These are phyloP conservation scores for Centropus bengalensis DNA, from an alignment of 2,113 vertebrate species.

Conservation along the genomic window DNA sequence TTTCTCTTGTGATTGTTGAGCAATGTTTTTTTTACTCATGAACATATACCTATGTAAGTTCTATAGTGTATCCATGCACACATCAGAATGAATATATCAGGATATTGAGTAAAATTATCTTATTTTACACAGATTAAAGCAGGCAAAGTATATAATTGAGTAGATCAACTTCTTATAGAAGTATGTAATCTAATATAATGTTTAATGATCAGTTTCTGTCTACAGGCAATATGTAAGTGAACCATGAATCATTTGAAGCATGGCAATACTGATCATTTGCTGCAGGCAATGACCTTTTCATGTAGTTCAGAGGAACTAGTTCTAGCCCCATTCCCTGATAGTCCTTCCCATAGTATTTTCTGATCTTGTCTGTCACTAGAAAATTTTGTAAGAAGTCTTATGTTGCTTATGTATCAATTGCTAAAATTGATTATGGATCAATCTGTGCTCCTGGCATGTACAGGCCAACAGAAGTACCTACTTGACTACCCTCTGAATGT, in stretches of 20 bases:
- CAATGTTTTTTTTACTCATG: not conserved
- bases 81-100: not conserved
- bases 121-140: not conserved
- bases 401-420: not conserved
- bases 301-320: not conserved
- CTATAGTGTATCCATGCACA: not conserved
- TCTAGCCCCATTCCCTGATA: not conserved
- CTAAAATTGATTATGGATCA: not conserved
- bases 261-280: not conserved
- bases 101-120: not conserved
- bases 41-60: rapidly evolving
- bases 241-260: not conserved
- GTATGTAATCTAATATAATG: not conserved
- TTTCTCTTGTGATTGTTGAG: not conserved
- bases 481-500: not conserved
- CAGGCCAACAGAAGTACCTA: not conserved
- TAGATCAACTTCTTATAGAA: not conserved
- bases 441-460: not conserved
- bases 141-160: not conserved
- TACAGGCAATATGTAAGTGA: not conserved
- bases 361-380: not conserved
- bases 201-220: not conserved
- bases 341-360: not conserved
- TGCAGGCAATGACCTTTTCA: not conserved
- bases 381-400: not conserved